Percentiles rank a stretch among this genome's conserved stretches.
These are phyloP conservation scores for Listronotus bonariensis DNA, from an alignment of 1,140 invertebrate genomes.

Conservation along the genomic window DNA sequence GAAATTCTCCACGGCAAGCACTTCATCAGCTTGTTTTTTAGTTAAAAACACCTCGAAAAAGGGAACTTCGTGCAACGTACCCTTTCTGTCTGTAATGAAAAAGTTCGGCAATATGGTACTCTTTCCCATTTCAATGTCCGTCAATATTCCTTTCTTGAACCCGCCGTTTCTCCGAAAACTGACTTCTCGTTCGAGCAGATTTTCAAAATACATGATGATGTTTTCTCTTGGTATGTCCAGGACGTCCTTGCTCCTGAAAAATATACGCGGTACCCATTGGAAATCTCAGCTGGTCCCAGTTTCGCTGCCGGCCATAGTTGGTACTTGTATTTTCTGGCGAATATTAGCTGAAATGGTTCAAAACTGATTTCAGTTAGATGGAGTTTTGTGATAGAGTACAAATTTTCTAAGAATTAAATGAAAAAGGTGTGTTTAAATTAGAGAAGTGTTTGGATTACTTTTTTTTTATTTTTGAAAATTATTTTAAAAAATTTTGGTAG, in stretches of 20 bases:
- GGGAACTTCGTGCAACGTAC: slow-evolving; percentile 7
- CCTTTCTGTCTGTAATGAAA: slow-evolving; percentile 19
- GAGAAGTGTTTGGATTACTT: no score
- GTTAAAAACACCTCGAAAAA: slow-evolving; percentile 35
- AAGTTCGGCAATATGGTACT: slow-evolving; percentile 21
- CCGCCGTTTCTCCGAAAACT: slow-evolving; percentile 26
- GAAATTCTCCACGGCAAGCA: neutral
- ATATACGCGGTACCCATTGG: slow-evolving; percentile 31
- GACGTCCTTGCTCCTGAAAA: slow-evolving; percentile 38
- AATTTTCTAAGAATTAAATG: no score
- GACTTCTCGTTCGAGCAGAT: slow-evolving; percentile 21
- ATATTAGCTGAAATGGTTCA: slow-evolving; percentile 38
- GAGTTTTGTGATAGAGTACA: no score
- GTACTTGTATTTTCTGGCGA: slow-evolving; percentile 31
- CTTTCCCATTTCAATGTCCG: slow-evolving; percentile 5
- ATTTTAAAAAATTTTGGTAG: no score
- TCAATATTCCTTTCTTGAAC: slow-evolving; percentile 31
- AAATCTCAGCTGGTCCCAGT: slow-evolving; percentile 11
- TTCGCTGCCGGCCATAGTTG: slow-evolving; percentile 32
- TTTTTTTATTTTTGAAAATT: no score
- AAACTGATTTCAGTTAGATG: slow-evolving; percentile 21
- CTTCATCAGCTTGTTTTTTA: slow-evolving; percentile 31
- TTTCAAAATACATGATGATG: slow-evolving; percentile 21
- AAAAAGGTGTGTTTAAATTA: no score
- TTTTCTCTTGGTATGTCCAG: slow-evolving; percentile 14